Evolutionary conservation across 92 coral and sea anemone genomes (phyloP).

Genomic region (Diadumene lineata): DNA sequence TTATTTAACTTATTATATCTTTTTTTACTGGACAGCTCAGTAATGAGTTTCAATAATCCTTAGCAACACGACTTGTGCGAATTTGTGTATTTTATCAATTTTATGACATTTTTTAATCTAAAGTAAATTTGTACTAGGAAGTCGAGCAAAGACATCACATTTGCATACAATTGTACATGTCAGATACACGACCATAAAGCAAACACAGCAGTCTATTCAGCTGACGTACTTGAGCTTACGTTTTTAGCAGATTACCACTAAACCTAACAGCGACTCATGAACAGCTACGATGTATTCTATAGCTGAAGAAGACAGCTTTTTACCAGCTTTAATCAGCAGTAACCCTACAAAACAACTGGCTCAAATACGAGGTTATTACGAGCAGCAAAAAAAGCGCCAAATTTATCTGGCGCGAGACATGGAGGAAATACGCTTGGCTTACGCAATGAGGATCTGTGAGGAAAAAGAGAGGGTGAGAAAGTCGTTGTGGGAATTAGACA

Average conservation of each 20-base stretch:
- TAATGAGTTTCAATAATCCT: conserved; percentile 10
- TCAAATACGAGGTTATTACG: conserved; percentile 71
- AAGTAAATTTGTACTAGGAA: conserved; percentile 18
- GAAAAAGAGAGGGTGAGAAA: conserved; percentile 80
- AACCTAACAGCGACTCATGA: background rate
- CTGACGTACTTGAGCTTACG: conserved; percentile 9
- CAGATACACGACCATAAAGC: conserved; percentile 7
- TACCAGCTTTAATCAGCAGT: conserved; percentile 63
- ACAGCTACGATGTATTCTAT: conserved; percentile 49
- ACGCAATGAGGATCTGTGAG: conserved; percentile 59
- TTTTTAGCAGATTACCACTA: background rate
- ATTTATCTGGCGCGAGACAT: conserved; percentile 64
- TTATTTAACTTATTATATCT: background rate
- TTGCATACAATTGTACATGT: conserved; percentile 27
- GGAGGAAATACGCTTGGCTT: conserved; percentile 79
- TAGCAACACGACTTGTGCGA: conserved; percentile 2
- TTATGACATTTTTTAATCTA: conserved; percentile 8
- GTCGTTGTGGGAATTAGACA: conserved; percentile 95
- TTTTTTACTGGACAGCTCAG: background rate
- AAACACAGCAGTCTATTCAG: conserved; percentile 10
- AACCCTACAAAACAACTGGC: conserved; percentile 80
- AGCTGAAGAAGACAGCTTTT: conserved; percentile 81
- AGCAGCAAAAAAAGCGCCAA: conserved; percentile 58
- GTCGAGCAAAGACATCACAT: conserved; percentile 10
- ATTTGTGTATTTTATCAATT: background rate